Conservation (phyloP, 2,797 vertebrate species). For the Pogonophryne albipinna region DNA sequence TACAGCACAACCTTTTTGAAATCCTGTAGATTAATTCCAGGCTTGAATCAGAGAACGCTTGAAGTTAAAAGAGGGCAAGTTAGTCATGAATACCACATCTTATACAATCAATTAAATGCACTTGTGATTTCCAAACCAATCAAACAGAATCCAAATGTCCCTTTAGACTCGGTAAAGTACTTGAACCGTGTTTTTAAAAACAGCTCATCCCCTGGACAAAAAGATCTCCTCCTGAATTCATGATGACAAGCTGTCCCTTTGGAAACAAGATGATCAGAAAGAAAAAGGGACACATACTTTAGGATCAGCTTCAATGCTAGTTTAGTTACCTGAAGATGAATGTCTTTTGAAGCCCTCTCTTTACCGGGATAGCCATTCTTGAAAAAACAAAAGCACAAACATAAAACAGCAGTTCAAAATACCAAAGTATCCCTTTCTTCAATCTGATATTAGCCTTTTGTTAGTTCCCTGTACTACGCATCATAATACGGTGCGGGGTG, state of each 20-base stretch:
- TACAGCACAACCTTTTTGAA: neutral
- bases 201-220: slow-evolving; percentile 1
- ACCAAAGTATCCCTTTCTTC: slow-evolving; percentile 43
- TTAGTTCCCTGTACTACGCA: slow-evolving; percentile 28
- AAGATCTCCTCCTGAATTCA: neutral
- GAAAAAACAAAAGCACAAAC: slow-evolving; percentile 83
- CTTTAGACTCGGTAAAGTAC: neutral
- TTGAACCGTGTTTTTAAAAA: slow-evolving; percentile 1
- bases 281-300: slow-evolving; percentile 33
- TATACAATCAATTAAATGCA: neutral
- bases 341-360: slow-evolving; percentile 87
- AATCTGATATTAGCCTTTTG: slow-evolving; percentile 18
- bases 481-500: neutral
- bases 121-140: slow-evolving; percentile 2
- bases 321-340: slow-evolving; percentile 84
- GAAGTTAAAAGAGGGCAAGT: neutral
- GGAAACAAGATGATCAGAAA: slow-evolving; percentile 34
- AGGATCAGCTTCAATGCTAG: slow-evolving; percentile 52
- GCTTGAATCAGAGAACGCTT: neutral
- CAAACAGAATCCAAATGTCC: slow-evolving; percentile 4
- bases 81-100: neutral
- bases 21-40: neutral
- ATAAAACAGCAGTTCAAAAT: slow-evolving; percentile 82
- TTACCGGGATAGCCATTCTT: slow-evolving; percentile 88
- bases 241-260: slow-evolving; percentile 5